Conservation (phyloP, 2,797 vertebrate species). For the Ptychadena robeensis region DNA sequence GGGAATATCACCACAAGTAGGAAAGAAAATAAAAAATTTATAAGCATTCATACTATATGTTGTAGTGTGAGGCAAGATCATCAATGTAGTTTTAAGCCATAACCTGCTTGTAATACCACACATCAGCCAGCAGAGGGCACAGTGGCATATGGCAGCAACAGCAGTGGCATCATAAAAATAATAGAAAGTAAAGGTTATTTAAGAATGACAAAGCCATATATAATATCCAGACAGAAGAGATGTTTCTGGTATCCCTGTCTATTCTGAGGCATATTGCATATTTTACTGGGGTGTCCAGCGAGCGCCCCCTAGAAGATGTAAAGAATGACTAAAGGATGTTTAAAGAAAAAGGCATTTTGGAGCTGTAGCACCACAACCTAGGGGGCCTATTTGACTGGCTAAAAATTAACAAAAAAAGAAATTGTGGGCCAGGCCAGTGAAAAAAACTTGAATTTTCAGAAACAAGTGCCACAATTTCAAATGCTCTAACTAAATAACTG, state of each 20-base stretch:
- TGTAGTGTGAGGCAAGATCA: slow-evolving; percentile 39
- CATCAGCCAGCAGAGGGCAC: background rate
- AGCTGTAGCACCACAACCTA: background rate
- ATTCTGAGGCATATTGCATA: slow-evolving; percentile 44
- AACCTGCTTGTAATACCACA: slow-evolving; percentile 1
- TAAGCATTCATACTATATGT: background rate
- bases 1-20: slow-evolving; percentile 61
- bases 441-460: background rate
- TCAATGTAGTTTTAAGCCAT: slow-evolving; percentile 16
- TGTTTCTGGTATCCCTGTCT: slow-evolving; percentile 41
- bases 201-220: slow-evolving; percentile 40
- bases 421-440: background rate
- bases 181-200: slow-evolving; percentile 14
- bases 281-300: slow-evolving; percentile 51
- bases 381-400: background rate
- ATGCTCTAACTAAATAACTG: background rate
- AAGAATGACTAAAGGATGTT: no score
- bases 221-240: slow-evolving; percentile 38
- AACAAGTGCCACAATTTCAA: background rate
- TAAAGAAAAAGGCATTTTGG: no score
- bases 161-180: slow-evolving; percentile 27
- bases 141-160: background rate
- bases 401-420: background rate
- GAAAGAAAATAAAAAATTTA: slow-evolving; percentile 28
- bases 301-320: background rate